Percentiles rank a stretch among this genome's conserved stretches.
phyloP scores from a whole-genome alignment of 1,140 invertebrate genomes.

The Maniola jurtina region DNA sequence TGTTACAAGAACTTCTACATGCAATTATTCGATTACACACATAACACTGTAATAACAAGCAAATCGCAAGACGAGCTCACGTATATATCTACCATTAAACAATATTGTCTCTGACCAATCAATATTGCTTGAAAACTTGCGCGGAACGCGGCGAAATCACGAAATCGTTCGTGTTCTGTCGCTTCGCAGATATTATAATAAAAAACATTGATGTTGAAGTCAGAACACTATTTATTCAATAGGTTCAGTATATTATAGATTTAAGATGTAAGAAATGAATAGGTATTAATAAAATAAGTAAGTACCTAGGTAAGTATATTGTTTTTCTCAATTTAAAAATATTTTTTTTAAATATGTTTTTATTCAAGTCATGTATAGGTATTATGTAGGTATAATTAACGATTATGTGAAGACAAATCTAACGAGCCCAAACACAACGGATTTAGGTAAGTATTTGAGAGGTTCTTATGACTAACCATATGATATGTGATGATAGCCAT shows the following conservation, averaged over 20 bases:
- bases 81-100: slow-evolving; percentile 42
- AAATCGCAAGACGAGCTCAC: slow-evolving; percentile 39
- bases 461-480: too few relatives aligned
- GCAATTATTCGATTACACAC: slow-evolving; percentile 65
- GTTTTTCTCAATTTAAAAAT: too few relatives aligned
- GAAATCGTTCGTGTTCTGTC: slow-evolving; percentile 16
- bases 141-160: slow-evolving; percentile 31
- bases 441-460: too few relatives aligned
- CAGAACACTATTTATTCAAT: background rate
- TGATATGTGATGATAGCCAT: too few relatives aligned
- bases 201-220: background rate
- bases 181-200: background rate
- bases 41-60: slow-evolving; percentile 53
- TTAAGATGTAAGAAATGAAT: background rate
- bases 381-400: too few relatives aligned
- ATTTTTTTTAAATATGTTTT: too few relatives aligned
- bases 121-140: slow-evolving; percentile 25
- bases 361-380: too few relatives aligned
- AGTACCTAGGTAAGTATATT: too few relatives aligned
- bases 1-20: slow-evolving; percentile 40
- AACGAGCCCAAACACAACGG: too few relatives aligned
- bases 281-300: too few relatives aligned
- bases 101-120: slow-evolving; percentile 64
- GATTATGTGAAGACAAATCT: too few relatives aligned
- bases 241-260: background rate